These are phyloP conservation scores for Cheirogaleus medius DNA, from an alignment of 2,113 vertebrate species.

Conservation along the genomic window DNA sequence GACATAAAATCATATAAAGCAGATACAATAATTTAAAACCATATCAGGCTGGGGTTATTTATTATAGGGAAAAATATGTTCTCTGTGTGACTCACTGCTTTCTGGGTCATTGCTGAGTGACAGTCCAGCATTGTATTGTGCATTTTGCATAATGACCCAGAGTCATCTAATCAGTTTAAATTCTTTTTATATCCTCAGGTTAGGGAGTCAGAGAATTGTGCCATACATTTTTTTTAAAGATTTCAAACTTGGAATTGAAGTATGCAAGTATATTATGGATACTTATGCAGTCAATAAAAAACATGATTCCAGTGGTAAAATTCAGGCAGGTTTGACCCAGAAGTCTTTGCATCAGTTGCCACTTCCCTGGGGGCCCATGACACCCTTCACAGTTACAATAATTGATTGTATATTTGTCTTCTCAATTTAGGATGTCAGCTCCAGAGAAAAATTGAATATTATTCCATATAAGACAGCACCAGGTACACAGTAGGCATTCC, in stretches of 20 bases:
- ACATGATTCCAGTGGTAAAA: not conserved
- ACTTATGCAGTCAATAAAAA: not conserved
- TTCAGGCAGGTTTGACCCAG: not conserved
- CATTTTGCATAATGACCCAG: slow-evolving; percentile 56
- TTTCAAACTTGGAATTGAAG: not conserved
- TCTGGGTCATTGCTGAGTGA: slow-evolving; percentile 55
- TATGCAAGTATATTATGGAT: not conserved
- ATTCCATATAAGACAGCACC: not conserved
- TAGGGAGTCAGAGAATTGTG: slow-evolving; percentile 43
- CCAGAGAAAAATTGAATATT: not conserved
- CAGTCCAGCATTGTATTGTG: not conserved
- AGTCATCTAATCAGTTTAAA: slow-evolving; percentile 58
- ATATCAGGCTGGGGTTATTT: slow-evolving; percentile 25
- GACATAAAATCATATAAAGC: slow-evolving; percentile 26
- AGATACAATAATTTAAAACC: slow-evolving; percentile 34
- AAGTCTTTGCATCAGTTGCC: not conserved
- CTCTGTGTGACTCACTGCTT: slow-evolving; percentile 45
- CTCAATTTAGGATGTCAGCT: not conserved
- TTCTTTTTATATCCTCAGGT: slow-evolving; percentile 60
- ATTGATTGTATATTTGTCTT: not conserved
- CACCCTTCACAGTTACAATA: not conserved
- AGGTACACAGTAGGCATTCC: not conserved
- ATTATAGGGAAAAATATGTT: not conserved
- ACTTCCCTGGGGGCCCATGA: accelerated
- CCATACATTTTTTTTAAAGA: not conserved